Base-by-base conservation (phyloP, 2,888 invertebrate genomes). In the Chelonus formosanus region DNA sequence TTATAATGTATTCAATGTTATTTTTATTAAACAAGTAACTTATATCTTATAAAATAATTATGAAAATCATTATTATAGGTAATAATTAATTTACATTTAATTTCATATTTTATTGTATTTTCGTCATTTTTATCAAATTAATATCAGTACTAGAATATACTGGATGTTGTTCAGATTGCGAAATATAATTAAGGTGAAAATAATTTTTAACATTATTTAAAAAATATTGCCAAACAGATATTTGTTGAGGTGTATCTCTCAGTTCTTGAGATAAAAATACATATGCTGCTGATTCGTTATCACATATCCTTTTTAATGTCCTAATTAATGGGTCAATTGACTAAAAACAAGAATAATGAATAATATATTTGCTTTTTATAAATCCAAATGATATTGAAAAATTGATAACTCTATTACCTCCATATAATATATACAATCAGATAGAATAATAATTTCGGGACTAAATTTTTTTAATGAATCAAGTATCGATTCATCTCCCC, bases 251-350 rank as follows among this genome's bases (percentile, higher is more conserved):
- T 7, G 89, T 86, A 71, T 90, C 89, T 75, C 92, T 85, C 71
- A 90, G 81, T 84, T 92, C 92, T 85, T 91, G 91, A 67, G 89
- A 88, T 70, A 92, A 84, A 70, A 90, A 86, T 5, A 67, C 73
- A 53, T 72, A 75, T 58, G 91, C 86, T 72, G 85, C 85, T 7
- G 89, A 88, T 59, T 87, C 85, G 57, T 84, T 82, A 40, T 80
- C 80, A 62, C 86, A 81, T 20, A 88, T 78, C n/a, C 88, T 78
- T 73, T 84, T 80, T 56, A 92, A 79, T 6, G 91, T 90, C 73
- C 87, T 82, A 60, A 91, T 82, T 53, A 92, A 84, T 4, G 89
- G 88, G 67, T 87, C 81, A 57, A 89, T 78, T 45, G 88, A 88
- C 89, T 89, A 84, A 73, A 87, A 87, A 59, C 6, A 5, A 2